phyloP scores from a whole-genome alignment of 2,797 vertebrate species.

The Craterocephalus amniculus region DNA sequence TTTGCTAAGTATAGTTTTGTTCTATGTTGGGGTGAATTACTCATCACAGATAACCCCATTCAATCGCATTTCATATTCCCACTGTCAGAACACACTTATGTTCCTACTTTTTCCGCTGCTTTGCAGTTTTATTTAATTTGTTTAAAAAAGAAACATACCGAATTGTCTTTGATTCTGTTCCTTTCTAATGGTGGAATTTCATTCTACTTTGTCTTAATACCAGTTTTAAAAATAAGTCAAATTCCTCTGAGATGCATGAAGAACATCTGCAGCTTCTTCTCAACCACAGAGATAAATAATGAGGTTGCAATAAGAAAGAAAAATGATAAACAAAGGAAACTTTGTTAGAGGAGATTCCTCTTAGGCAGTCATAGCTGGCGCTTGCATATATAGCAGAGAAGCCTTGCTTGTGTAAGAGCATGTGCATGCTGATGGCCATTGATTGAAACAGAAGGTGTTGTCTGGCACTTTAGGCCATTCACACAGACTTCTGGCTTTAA shows the following conservation, averaged over 20 bases:
- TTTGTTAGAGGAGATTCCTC: slow-evolving; percentile 69
- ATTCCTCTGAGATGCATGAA: slow-evolving; percentile 66
- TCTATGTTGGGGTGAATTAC: slow-evolving; percentile 53
- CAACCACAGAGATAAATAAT: slow-evolving; percentile 73
- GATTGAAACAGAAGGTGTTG: slow-evolving; percentile 85
- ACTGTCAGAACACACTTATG: slow-evolving; percentile 52
- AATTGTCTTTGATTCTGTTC: slow-evolving; percentile 30
- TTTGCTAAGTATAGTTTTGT: slow-evolving; percentile 43
- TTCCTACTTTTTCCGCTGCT: slow-evolving; percentile 58
- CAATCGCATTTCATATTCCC: slow-evolving; percentile 66
- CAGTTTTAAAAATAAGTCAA: slow-evolving; percentile 71
- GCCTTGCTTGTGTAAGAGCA: slow-evolving; percentile 59
- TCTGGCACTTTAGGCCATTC: slow-evolving; percentile 83
- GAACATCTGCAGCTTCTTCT: slow-evolving; percentile 62
- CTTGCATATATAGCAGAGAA: slow-evolving; percentile 68
- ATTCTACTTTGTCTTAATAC: slow-evolving; percentile 61
- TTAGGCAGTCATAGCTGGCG: slow-evolving; percentile 59
- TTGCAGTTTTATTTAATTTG: slow-evolving; percentile 51
- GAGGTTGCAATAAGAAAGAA: slow-evolving; percentile 61
- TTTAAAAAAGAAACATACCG: slow-evolving; percentile 54
- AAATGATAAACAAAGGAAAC: slow-evolving; percentile 59
- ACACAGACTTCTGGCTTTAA: slow-evolving; percentile 79
- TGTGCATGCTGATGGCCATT: slow-evolving; percentile 75
- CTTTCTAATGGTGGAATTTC: slow-evolving; percentile 42
- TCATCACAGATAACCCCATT: slow-evolving; percentile 71